A percentile compares a stretch with the other conserved stretches of the same genome.
Conservation (phyloP, 2,888 invertebrate genomes). For the Sphecodes monilicornis region DNA sequence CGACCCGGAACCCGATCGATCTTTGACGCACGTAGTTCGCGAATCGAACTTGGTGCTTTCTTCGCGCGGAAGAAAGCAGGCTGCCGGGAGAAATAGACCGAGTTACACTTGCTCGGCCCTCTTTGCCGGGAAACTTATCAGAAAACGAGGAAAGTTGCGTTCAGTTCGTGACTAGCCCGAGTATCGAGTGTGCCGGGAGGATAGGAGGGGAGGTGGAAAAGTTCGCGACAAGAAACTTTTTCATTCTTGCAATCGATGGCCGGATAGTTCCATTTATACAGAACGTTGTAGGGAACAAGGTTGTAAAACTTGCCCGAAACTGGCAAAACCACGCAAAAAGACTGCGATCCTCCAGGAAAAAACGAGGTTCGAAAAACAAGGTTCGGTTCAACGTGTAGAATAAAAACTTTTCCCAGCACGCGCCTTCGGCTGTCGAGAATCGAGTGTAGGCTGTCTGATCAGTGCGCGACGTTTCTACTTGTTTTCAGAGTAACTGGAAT, state of each 20-base stretch:
- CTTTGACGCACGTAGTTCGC: conserved; percentile 8
- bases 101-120: neutral
- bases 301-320: neutral
- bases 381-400: neutral
- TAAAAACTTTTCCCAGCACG: neutral
- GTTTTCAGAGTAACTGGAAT: neutral
- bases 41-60: conserved; percentile 24
- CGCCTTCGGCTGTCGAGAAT: neutral
- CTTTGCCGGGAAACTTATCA: conserved; percentile 8
- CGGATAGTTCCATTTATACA: conserved; percentile 7
- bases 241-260: neutral
- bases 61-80: conserved; percentile 28
- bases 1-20: conserved; percentile 43
- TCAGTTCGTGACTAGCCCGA: neutral
- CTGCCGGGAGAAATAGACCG: conserved; percentile 28
- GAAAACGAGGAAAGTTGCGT: conserved; percentile 22
- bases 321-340: neutral
- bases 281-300: neutral
- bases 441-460: neutral
- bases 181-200: neutral
- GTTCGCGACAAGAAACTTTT: neutral
- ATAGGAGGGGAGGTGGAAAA: no score
- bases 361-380: neutral
- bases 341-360: neutral
- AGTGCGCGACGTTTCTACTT: neutral